phyloP scores from a whole-genome alignment of 1,140 invertebrate species.

The Macrotrachela quadricornifera region DNA sequence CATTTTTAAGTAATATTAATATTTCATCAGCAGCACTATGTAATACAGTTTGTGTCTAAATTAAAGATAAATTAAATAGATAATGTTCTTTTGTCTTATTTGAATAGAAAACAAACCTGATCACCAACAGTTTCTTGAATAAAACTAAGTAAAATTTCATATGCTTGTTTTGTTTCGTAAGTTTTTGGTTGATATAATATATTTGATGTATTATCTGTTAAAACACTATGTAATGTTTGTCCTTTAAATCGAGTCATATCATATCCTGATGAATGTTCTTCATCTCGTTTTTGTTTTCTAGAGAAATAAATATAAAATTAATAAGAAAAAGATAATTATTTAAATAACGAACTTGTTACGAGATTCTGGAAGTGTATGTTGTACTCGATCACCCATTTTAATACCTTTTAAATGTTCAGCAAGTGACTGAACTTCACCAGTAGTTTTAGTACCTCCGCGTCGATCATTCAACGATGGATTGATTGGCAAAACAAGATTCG shows the following conservation, averaged over 20 bases:
- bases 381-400: slow-evolving; percentile 80
- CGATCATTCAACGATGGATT: slow-evolving; percentile 90
- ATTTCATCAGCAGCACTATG: slow-evolving; percentile 97
- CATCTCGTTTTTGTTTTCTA: slow-evolving; percentile 42
- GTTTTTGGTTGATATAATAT: slow-evolving; percentile 88
- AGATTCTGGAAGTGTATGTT: slow-evolving; percentile 39
- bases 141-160: slow-evolving; percentile 79
- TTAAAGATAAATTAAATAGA: too few relatives aligned
- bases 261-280: slow-evolving; percentile 48
- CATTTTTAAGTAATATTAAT: slow-evolving; percentile 76
- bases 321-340: too few relatives aligned
- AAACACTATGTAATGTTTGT: slow-evolving; percentile 58
- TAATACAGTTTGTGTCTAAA: slow-evolving; percentile 74
- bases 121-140: slow-evolving; percentile 92
- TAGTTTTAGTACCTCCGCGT: slow-evolving; percentile 88
- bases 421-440: slow-evolving; percentile 86
- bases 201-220: slow-evolving; percentile 70
- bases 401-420: slow-evolving; percentile 72
- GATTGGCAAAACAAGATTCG: slow-evolving; percentile 96
- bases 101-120: too few relatives aligned
- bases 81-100: too few relatives aligned
- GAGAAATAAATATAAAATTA: too few relatives aligned
- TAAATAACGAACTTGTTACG: too few relatives aligned
- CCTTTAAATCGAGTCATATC: slow-evolving; percentile 71
- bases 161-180: slow-evolving; percentile 85